Base-by-base conservation (phyloP, 2,888 invertebrate species). In the Eurytoma adleriae region DNA sequence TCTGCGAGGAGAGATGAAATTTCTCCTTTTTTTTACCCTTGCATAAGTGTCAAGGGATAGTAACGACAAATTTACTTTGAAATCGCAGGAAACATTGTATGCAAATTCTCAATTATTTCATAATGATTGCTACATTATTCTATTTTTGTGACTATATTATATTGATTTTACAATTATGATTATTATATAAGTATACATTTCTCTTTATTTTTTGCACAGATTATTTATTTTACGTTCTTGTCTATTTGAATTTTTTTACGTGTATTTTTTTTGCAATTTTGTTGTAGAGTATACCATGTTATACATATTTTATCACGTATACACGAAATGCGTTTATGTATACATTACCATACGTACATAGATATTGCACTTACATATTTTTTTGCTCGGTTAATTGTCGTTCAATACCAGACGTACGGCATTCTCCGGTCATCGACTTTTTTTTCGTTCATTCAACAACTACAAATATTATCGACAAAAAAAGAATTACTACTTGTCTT, bases 341-440 rank as follows among this genome's bases (percentile, higher is more conserved):
- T 79, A 70, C 81, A 82, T 82, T 79, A 82, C 56, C 82, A 82
- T 82, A 82, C 82, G 82, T 82, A 79, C 78, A 82, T 82, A 78
- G 82, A 82, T 82, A 82, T 82, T 82, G 82, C 70, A 30, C 72
- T 73, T 52, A 64, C 40, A 68, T 40, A 64, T 64, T 79, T 67
- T 66, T 76, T 73, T 71, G 75, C 40, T 85, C 80, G 86, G 82
- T 87, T 89, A 67, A 62, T 76, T 68, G 24, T 70, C 48, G 40
- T 64, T 67, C 18, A 27, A 59, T 81, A 70, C 70, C 74, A 52
- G 67, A 66, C 81, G 78, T 68, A 68, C 81, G 78, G 67, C 78
- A 81, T 81, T 81, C 72, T 74, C 67, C 14, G 13, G 16, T 56
- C 16, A 68, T 0, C 30, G 64, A n/a, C 48, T 48, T 48, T 68